Percentiles rank a stretch among this genome's conserved stretches.
Evolutionary conservation across 2,113 vertebrate genomes (phyloP).

Genomic region (Neopipo cinnamomea): DNA sequence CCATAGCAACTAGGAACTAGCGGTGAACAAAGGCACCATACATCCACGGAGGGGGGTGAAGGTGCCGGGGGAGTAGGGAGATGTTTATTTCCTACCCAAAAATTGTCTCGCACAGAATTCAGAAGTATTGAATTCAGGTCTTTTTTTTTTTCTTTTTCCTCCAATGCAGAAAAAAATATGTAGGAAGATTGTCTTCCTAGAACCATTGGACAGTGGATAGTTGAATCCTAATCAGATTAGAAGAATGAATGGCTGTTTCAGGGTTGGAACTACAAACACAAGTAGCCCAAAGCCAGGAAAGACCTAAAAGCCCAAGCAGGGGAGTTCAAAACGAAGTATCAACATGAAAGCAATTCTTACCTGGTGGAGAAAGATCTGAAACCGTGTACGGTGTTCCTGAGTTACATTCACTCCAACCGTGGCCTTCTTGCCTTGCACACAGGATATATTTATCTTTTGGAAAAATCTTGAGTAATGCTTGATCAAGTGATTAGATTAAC

Average conservation of each 20-base stretch:
- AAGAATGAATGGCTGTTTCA: not conserved
- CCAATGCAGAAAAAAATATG: not conserved
- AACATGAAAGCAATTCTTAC: not conserved
- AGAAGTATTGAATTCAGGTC: not conserved
- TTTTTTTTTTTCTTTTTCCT: not conserved
- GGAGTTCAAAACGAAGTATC: not conserved
- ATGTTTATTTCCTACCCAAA: not conserved
- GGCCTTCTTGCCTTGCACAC: not conserved
- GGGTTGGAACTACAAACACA: not conserved
- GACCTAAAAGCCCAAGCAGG: not conserved
- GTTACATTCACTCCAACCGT: not conserved
- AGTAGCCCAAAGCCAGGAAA: not conserved
- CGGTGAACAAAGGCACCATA: constrained; percentile 19
- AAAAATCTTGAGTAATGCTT: not conserved
- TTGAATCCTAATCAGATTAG: not conserved
- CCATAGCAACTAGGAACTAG: constrained; percentile 51
- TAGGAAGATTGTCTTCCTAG: not conserved
- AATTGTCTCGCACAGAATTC: not conserved
- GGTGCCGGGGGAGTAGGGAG: not conserved
- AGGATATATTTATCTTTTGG: not conserved
- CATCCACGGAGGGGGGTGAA: not conserved
- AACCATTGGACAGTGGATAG: not conserved
- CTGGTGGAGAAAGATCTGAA: not conserved
- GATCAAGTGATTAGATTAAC: not conserved
- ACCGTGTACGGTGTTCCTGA: fast-evolving